Percentiles rank a stretch among this genome's conserved stretches.
phyloP scores from a whole-genome alignment of 2,888 invertebrate genomes.

The Mesorhabditis sp. region DNA sequence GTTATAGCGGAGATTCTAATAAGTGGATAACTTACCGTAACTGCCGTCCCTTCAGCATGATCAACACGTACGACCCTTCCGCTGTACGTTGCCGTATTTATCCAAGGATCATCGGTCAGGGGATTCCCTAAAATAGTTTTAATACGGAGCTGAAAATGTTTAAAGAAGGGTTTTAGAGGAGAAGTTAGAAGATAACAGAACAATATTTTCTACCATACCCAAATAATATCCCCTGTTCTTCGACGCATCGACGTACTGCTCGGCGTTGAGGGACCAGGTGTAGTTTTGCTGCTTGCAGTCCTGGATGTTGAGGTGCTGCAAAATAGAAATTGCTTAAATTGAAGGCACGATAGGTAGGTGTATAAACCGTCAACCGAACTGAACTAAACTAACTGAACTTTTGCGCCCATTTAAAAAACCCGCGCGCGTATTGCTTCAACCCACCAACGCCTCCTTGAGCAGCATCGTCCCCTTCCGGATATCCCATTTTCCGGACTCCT shows the following conservation, averaged over 20 bases:
- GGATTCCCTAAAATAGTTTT: slow-evolving; percentile 26
- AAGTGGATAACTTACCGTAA: slow-evolving; percentile 11
- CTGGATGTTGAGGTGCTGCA: slow-evolving; percentile 42
- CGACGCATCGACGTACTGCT: slow-evolving; percentile 36
- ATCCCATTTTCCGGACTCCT: slow-evolving; percentile 20
- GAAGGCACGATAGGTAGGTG: too few relatives aligned
- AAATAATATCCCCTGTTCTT: slow-evolving; percentile 8
- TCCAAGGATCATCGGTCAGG: slow-evolving; percentile 42
- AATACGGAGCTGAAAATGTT: too few relatives aligned
- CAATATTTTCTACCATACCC: too few relatives aligned
- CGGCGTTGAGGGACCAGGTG: slow-evolving; percentile 37
- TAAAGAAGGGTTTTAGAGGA: too few relatives aligned
- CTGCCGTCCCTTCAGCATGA: slow-evolving; percentile 27
- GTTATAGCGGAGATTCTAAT: background rate
- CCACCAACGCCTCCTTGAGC: background rate
- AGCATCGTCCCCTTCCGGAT: background rate
- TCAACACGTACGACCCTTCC: slow-evolving; percentile 27
- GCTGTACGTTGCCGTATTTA: slow-evolving; percentile 29
- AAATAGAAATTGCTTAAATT: slow-evolving; percentile 1
- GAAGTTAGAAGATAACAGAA: too few relatives aligned
- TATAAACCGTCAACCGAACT: too few relatives aligned
- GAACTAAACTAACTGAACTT: background rate
- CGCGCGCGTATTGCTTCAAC: background rate
- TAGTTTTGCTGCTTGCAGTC: slow-evolving; percentile 45
- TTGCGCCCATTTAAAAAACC: background rate